phyloP scores from a whole-genome alignment of 37 sponge, comb jelly and placozoan genomes.

The Geodia barretti region DNA sequence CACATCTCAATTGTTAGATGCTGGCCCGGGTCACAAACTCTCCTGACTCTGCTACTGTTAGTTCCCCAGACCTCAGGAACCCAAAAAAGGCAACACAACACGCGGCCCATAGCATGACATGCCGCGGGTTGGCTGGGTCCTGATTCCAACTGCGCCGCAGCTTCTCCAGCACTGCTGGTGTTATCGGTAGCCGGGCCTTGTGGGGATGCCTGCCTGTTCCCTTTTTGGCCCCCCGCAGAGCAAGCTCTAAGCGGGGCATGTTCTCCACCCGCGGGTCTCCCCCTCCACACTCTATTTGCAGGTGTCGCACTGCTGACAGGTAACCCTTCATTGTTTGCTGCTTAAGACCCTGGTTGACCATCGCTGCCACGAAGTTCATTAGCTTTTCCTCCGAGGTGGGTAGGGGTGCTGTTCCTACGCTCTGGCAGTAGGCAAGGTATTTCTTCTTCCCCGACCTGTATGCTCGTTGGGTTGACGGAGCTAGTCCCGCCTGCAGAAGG shows the following conservation, averaged over 20 bases:
- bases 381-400: conserved; percentile 9
- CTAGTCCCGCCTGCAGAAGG: conserved; percentile 15
- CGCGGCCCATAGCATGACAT: conserved; percentile 49
- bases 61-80: conserved; percentile 43
- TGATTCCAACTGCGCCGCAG: conserved; percentile 14
- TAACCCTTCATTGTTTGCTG: conserved; percentile 18
- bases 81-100: conserved; percentile 38
- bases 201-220: conserved; percentile 22
- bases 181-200: conserved; percentile 47
- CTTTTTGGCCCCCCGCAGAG: not conserved
- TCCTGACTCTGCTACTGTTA: conserved; percentile 3
- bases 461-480: conserved; percentile 6
- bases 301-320: conserved; percentile 29
- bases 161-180: conserved; percentile 38
- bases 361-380: not conserved
- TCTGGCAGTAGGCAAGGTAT: conserved; percentile 9
- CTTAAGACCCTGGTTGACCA: not conserved
- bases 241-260: conserved; percentile 6
- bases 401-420: not conserved
- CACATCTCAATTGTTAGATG: conserved; percentile 1
- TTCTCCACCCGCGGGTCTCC: conserved; percentile 7
- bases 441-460: conserved; percentile 6
- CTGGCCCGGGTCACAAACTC: conserved; percentile 14
- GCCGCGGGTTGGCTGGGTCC: not conserved
- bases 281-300: conserved; percentile 14